phyloP scores from a whole-genome alignment of 2,113 vertebrate species.

The Stictonetta naevosa region DNA sequence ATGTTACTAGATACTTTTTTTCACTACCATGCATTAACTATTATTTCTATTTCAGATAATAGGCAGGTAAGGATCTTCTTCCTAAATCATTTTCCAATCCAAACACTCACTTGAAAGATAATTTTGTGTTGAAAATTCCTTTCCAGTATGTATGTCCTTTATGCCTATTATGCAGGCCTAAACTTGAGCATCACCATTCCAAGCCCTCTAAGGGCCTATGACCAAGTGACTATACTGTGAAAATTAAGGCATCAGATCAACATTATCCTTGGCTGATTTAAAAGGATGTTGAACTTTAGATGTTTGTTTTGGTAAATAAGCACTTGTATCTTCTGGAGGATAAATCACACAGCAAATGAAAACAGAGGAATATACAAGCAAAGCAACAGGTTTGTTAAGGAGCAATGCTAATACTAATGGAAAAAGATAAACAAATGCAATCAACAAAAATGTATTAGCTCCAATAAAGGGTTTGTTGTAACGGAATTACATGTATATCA shows the following conservation, averaged over 20 bases:
- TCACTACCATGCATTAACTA: not conserved
- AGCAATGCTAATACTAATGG: not conserved
- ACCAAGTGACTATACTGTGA: not conserved
- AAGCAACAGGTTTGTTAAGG: not conserved
- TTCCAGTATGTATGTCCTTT: not conserved
- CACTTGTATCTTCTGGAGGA: not conserved
- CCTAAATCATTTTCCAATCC: not conserved
- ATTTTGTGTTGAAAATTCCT: not conserved
- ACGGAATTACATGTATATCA: not conserved
- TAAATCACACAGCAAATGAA: not conserved
- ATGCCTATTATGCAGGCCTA: not conserved
- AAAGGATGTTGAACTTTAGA: not conserved
- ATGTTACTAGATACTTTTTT: not conserved
- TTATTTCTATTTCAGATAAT: fast-evolving
- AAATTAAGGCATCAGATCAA: not conserved
- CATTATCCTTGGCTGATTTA: not conserved
- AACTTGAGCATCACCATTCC: not conserved
- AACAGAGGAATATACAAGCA: not conserved
- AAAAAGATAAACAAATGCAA: not conserved
- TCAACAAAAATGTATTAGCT: not conserved
- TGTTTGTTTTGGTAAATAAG: not conserved
- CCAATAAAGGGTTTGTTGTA: not conserved
- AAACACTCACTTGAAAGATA: not conserved
- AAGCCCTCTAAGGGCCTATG: not conserved
- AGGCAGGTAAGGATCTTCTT: not conserved